phyloP scores from a whole-genome alignment of 1,140 invertebrate species.

The Arion vulgaris region DNA sequence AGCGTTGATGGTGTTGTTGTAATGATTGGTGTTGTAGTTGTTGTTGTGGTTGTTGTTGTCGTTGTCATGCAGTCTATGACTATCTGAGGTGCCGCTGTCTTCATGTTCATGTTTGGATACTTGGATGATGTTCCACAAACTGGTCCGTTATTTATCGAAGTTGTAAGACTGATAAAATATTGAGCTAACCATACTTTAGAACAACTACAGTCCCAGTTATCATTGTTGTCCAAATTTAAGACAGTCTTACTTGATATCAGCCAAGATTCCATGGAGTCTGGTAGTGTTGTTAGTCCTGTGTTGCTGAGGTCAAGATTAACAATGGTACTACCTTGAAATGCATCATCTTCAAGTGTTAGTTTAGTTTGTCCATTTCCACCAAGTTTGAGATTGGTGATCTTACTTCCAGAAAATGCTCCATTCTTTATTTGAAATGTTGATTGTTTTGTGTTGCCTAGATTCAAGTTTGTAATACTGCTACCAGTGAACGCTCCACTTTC shows the following conservation, averaged over 20 bases:
- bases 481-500: neutral
- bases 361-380: neutral
- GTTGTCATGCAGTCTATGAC: constrained; percentile 25
- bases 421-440: neutral
- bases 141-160: constrained; percentile 8
- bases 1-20: neutral
- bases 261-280: constrained; percentile 44
- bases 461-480: neutral
- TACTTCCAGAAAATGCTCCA: neutral
- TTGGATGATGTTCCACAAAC: constrained; percentile 14
- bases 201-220: constrained; percentile 56
- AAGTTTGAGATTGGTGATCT: neutral
- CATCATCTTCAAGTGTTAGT: neutral
- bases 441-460: neutral
- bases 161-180: constrained; percentile 30
- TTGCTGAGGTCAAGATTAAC: neutral
- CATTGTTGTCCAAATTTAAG: constrained; percentile 30
- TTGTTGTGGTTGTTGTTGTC: constrained; percentile 38
- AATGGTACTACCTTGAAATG: neutral
- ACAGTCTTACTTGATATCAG: constrained; percentile 34
- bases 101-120: neutral
- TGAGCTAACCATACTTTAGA: constrained; percentile 51
- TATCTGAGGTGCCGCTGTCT: constrained; percentile 17
- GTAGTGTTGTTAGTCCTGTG: constrained; percentile 46
- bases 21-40: constrained; percentile 5